Conservation (phyloP, 2,113 vertebrate species). For the Coreoperca whiteheadi region DNA sequence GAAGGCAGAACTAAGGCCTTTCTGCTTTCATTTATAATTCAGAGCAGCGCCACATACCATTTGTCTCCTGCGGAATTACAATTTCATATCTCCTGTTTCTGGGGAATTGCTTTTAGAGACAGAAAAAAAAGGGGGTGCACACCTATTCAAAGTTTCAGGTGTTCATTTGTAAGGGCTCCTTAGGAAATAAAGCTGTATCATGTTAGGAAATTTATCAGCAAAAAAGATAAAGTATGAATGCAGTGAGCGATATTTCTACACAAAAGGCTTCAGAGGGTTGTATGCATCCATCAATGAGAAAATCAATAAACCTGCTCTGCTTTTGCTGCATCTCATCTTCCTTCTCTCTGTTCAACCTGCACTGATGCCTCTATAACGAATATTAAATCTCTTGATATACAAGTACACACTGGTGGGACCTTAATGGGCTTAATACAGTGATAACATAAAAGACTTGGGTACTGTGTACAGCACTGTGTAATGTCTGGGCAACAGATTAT, state of each 20-base stretch:
- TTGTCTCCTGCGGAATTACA: conserved; percentile 74
- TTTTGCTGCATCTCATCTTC: conserved; percentile 38
- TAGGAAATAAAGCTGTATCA: conserved; percentile 49
- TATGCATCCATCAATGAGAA: conserved; percentile 32
- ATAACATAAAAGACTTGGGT: conserved; percentile 7
- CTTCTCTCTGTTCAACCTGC: neutral
- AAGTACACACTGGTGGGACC: conserved; percentile 20
- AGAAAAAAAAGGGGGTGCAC: conserved; percentile 25
- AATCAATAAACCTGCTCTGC: conserved; percentile 46
- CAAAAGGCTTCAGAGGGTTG: conserved; percentile 32
- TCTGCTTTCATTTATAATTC: conserved; percentile 84
- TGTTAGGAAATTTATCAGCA: conserved; percentile 42
- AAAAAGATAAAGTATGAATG: conserved; percentile 25
- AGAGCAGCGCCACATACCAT: conserved; percentile 71
- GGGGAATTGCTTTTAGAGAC: conserved; percentile 69
- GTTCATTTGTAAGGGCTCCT: conserved; percentile 59
- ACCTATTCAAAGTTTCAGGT: conserved; percentile 64
- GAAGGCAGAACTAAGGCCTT: conserved; percentile 75
- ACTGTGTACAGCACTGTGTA: neutral
- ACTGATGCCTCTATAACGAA: conserved; percentile 18
- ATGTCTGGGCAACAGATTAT: conserved; percentile 8
- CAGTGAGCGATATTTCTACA: neutral
- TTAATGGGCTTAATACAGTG: conserved; percentile 7
- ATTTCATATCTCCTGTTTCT: conserved; percentile 76
- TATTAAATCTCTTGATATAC: conserved; percentile 29